Conservation (phyloP, 2,888 invertebrate genomes). For the Protophormia terraenovae region DNA sequence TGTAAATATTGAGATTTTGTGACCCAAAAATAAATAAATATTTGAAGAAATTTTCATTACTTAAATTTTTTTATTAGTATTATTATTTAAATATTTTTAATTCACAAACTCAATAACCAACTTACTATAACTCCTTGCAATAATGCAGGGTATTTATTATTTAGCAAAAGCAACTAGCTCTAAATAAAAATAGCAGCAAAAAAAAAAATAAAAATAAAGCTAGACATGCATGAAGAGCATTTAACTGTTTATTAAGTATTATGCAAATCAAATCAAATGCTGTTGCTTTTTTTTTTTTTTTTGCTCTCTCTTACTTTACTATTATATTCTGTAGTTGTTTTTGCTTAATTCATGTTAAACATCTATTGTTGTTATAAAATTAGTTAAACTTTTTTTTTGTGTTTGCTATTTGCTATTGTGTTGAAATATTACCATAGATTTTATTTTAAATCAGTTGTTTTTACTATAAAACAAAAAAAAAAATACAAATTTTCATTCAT, state of each 20-base stretch:
- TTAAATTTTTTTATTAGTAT: no score
- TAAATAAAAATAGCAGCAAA: background rate
- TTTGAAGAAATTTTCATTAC: no score
- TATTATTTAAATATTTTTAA: no score
- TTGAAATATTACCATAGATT: background rate
- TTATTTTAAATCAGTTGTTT: background rate
- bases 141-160: conserved; percentile 11
- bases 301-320: background rate
- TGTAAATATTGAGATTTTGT: no score
- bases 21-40: no score
- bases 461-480: background rate
- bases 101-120: background rate
- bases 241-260: conserved; percentile 67
- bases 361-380: conserved; percentile 44
- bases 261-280: conserved; percentile 62
- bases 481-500: background rate
- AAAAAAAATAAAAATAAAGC: conserved; percentile 25
- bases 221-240: conserved; percentile 67
- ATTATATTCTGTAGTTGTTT: background rate
- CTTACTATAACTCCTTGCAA: background rate
- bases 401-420: background rate
- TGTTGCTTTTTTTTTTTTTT: conserved; percentile 8
- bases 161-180: background rate
- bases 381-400: conserved; percentile 21
- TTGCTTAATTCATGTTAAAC: conserved; percentile 37